These are phyloP conservation scores for Anoplopoma fimbria DNA, from an alignment of 2,113 vertebrate species.

Conservation along the genomic window DNA sequence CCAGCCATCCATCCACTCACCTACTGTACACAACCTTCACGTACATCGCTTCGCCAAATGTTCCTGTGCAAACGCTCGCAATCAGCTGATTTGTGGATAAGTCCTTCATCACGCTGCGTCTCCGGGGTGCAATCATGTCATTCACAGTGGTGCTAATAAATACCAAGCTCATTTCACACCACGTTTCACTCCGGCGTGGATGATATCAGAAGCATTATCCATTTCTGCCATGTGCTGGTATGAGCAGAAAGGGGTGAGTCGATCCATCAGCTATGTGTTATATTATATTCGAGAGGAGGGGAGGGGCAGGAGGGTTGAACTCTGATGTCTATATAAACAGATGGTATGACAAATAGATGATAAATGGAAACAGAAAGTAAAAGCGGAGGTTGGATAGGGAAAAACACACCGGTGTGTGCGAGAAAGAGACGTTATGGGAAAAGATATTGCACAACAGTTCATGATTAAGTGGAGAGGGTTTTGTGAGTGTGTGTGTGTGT, in stretches of 20 bases:
- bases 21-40: conserved; percentile 32
- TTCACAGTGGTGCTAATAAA: conserved; percentile 72
- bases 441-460: not conserved
- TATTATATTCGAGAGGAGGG: conserved; percentile 11
- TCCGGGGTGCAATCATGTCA: conserved; percentile 78
- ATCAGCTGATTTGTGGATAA: conserved; percentile 67
- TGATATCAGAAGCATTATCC: conserved; percentile 61
- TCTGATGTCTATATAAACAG: conserved; percentile 62
- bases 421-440: conserved; percentile 7
- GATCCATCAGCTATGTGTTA: conserved; percentile 60
- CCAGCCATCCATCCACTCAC: conserved; percentile 31
- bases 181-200: conserved; percentile 65
- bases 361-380: conserved; percentile 59
- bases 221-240: conserved; percentile 52
- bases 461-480: conserved; percentile 10
- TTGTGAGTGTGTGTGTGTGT: too few species aligned
- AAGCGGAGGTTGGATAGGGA: conserved; percentile 15
- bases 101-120: conserved; percentile 55
- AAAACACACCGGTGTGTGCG: not conserved
- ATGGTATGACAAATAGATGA: conserved; percentile 66
- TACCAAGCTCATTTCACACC: conserved; percentile 68
- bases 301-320: conserved; percentile 45
- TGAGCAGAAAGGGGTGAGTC: conserved; percentile 51
- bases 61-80: conserved; percentile 53
- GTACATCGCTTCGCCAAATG: conserved; percentile 35